Evolutionary conservation across 2,888 invertebrate genomes (phyloP), one percentile per base, ranked within the genome.

Genomic region (Thysanoteuthis rhombus): DNA sequence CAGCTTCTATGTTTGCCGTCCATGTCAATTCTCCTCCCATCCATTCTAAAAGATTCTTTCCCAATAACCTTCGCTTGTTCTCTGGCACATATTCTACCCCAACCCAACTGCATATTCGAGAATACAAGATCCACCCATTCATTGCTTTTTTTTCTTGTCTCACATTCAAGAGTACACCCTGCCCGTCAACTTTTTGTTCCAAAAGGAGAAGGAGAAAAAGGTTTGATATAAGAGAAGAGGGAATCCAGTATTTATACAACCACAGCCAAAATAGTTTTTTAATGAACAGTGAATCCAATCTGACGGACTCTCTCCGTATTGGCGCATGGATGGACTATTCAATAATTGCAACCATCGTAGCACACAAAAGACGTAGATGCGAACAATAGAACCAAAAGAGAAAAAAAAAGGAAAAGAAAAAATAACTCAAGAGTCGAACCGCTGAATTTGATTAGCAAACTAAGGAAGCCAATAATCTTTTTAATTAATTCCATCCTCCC

Each of bases 371-470:
- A 75, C 36, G 75, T 75, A 75, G n/a, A n/a, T 75, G 16, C 75
- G 75, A 4, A 75, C 75, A 75, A 75, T 75, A 25, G 75, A 75
- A 75, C 16, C 10, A 58, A 8, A 32, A 58, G 25, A 58, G 6
- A 58, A 32, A 58, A 58, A 58, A 32, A 25, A 8, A 75, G n/a
- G 36, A n/a, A 16, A 75, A n/a, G 25, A 8, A 16, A n/a, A n/a
- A 75, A n/a, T 10, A n/a, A 36, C 75, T 75, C n/a, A 75, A 75
- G 12, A n/a, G 16, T 75, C n/a, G 75, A n/a, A 75, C n/a, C 75
- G 75, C n/a, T 75, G 75, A 75, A 75, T 75, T 75, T 75, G 75
- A 75, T 75, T 75, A 75, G 75, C 75, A n/a, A 75, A n/a, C 75
- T n/a, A n/a, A 75, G 75, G n/a, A 75, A 75, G 16, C 75, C n/a